These are phyloP conservation scores for Chrysina gloriosa DNA, from an alignment of 2,888 invertebrate species.

Conservation along the genomic window DNA sequence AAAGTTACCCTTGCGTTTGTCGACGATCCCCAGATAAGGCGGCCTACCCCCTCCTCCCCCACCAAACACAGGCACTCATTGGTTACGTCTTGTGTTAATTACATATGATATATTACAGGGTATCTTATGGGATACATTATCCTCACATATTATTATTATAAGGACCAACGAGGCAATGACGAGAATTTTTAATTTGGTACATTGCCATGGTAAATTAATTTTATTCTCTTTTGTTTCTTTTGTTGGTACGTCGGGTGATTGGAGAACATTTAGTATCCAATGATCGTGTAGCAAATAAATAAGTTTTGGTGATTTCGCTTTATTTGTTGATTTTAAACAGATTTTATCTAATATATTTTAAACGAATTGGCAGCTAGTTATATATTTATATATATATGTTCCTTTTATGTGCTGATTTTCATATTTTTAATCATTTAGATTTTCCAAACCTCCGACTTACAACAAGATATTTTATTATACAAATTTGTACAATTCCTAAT, in stretches of 20 bases:
- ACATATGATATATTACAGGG: slow-evolving; percentile 67
- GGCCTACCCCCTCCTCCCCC: slow-evolving; percentile 61
- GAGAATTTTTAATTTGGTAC: slow-evolving; percentile 56
- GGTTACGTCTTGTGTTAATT: slow-evolving; percentile 65
- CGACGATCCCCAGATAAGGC: slow-evolving; percentile 43
- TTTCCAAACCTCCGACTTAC: neutral
- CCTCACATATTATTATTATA: slow-evolving; percentile 65
- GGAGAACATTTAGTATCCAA: slow-evolving; percentile 1
- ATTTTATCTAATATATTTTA: neutral
- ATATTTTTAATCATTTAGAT: neutral
- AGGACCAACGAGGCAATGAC: slow-evolving; percentile 64
- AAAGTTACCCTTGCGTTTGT: slow-evolving; percentile 17
- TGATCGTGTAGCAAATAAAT: neutral
- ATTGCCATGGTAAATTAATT: slow-evolving; percentile 62
- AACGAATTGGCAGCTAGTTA: neutral
- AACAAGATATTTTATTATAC: slow-evolving; percentile 30
- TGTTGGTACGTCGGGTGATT: slow-evolving; percentile 12
- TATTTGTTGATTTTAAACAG: neutral
- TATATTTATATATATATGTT: neutral
- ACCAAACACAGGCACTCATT: slow-evolving; percentile 66
- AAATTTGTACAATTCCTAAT: slow-evolving; percentile 30
- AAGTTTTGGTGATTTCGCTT: no score
- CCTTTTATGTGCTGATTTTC: no score
- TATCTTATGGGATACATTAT: slow-evolving; percentile 67
- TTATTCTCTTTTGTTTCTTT: slow-evolving; percentile 40